A percentile compares a stretch with the other conserved stretches of the same genome.
phyloP scores from a whole-genome alignment of 2,797 vertebrate genomes.

The Ciconia nigra region DNA sequence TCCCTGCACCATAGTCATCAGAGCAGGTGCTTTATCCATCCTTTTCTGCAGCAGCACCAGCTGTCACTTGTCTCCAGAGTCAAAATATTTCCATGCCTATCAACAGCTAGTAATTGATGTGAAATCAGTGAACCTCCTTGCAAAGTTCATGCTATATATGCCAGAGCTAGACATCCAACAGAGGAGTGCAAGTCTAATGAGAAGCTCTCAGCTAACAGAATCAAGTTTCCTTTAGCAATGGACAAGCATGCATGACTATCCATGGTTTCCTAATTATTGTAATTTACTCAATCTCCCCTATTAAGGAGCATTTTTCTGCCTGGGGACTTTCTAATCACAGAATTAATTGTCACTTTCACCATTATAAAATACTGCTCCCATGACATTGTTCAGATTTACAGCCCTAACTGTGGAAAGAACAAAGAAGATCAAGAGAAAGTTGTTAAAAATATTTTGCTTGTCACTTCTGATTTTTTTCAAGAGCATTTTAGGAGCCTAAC shows the following conservation, averaged over 20 bases:
- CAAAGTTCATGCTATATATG: not conserved
- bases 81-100: conserved; percentile 21
- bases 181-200: not conserved
- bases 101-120: not conserved
- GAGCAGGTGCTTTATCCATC: not conserved
- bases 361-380: not conserved
- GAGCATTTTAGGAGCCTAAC: not conserved
- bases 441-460: not conserved
- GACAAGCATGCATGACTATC: not conserved
- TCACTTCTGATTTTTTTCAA: not conserved
- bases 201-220: not conserved
- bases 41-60: not conserved
- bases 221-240: not conserved
- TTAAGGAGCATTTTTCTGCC: not conserved
- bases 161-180: not conserved
- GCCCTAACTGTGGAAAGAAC: not conserved
- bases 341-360: conserved; percentile 6
- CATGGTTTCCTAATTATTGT: not conserved
- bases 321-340: not conserved
- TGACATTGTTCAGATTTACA: conserved; percentile 4
- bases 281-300: not conserved
- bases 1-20: not conserved
- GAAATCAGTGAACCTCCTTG: not conserved
- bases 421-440: not conserved
- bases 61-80: not conserved